Base-by-base conservation (phyloP, 2,113 vertebrate species). In the Centropus unirufus region DNA sequence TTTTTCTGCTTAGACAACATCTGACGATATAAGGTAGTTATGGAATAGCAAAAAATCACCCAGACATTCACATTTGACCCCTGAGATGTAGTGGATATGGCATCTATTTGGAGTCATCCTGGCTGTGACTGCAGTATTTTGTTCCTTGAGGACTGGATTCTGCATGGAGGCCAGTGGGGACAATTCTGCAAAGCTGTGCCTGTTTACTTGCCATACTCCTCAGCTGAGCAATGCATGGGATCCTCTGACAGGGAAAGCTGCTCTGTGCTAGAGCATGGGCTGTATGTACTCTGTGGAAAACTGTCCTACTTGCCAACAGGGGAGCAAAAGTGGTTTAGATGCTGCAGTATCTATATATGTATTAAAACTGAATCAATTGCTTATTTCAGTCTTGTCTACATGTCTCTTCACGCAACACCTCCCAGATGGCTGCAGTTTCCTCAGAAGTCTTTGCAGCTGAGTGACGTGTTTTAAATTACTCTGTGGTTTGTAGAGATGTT, bases 401-500 rank as follows among this genome's bases (percentile, higher is more conserved):
- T 36, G 62, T 57, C 42, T 92, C 68, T 70, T 62, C 67, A 62
- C 0, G 5, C 68, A 93, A 46, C 87, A 40, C 11, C 55, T 87
- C 76, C 57, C 44, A 36, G 40, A 7, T 57, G 83, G 84, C 66
- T 90, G 52, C 51, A 1, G 8, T 58, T 94, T 64, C 70, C 86
- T 79, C 88, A 88, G 61, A 94, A 94, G 83, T 30, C 61, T 87
- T 79, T 76, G 81, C 69, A 82, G 66, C 49, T 91, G 66, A 92
- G 39, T 68, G 88, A 67, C 4, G 0, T 80, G 57, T 42, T 74
- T 34, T 69, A 78, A 93, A 81, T 83, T 52, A 68, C 63, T 74
- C 42, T 83, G 75, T 81, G 79, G 79, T 72, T 93, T 95, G 68
- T 75, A 90, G 90, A 94, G 86, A 89, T 92, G 83, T 73, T 93